A percentile compares a stretch with the other conserved stretches of the same genome.
Conservation (phyloP, 2,797 vertebrate genomes). For the Linurgus olivaceus region DNA sequence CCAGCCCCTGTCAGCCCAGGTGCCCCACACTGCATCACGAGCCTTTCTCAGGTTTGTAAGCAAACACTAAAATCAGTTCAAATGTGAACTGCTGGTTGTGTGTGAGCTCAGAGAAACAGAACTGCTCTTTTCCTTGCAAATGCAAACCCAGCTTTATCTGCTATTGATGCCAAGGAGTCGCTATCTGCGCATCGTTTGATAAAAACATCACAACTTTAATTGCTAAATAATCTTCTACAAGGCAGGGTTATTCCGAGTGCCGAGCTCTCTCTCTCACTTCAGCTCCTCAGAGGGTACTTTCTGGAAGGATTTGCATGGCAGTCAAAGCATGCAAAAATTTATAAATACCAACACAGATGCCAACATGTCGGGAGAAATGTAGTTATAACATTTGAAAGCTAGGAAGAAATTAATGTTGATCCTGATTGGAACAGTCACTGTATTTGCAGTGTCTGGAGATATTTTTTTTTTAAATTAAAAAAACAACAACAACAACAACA, state of each 20-base stretch:
- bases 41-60: neutral
- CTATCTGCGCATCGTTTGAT: neutral
- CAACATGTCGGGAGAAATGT: conserved; percentile 33
- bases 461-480: neutral
- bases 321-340: conserved; percentile 53
- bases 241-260: conserved; percentile 1
- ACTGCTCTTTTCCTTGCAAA: neutral
- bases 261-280: conserved; percentile 26
- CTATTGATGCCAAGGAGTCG: neutral
- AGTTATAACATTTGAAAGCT: conserved; percentile 45
- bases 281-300: conserved; percentile 42
- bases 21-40: fast-evolving
- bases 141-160: neutral
- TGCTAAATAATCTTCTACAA: conserved; percentile 27
- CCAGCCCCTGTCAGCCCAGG: neutral
- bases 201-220: conserved; percentile 26
- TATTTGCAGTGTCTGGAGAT: neutral
- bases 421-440: conserved; percentile 46
- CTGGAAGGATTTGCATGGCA: conserved; percentile 45
- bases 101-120: neutral
- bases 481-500: neutral
- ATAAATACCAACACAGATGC: conserved; percentile 65
- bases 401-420: conserved; percentile 49
- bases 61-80: neutral
- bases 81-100: neutral